phyloP scores from a whole-genome alignment of 2,888 invertebrate species.

The Cerastis leucographa region DNA sequence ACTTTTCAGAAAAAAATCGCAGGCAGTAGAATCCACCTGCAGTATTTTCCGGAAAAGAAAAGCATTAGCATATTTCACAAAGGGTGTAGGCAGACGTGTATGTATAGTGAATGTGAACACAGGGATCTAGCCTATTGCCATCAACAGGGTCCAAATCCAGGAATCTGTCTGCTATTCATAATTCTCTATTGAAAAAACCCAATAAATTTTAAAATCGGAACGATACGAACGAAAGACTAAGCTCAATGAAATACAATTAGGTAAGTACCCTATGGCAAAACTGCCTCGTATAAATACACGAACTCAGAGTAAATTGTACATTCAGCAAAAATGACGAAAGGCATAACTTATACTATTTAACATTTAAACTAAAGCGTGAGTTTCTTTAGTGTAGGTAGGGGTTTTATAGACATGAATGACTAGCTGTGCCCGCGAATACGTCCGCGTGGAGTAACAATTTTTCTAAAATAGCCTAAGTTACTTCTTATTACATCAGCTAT shows the following conservation, averaged over 20 bases:
- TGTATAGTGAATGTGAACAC: too few species aligned
- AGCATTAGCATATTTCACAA: not conserved
- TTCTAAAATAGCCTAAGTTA: too few species aligned
- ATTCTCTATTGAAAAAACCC: not conserved
- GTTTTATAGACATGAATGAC: not conserved
- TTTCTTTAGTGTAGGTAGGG: not conserved
- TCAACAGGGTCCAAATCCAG: not conserved
- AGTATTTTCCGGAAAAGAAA: not conserved
- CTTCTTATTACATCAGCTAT: too few species aligned
- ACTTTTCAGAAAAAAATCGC: not conserved
- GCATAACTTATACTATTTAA: not conserved
- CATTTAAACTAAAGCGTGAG: not conserved
- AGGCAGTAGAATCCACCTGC: not conserved
- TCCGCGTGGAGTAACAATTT: too few species aligned
- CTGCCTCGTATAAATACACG: not conserved
- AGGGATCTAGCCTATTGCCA: not conserved
- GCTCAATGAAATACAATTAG: not conserved
- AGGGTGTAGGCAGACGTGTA: not conserved
- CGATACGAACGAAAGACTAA: not conserved
- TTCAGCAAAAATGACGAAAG: not conserved
- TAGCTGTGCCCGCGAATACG: too few species aligned
- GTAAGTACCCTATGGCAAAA: not conserved
- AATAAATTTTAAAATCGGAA: not conserved
- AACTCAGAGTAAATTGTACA: not conserved
- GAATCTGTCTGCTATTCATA: not conserved